Conservation (phyloP, 53 echinoderm and acorn worm species). For the Patiria pectinifera region DNA sequence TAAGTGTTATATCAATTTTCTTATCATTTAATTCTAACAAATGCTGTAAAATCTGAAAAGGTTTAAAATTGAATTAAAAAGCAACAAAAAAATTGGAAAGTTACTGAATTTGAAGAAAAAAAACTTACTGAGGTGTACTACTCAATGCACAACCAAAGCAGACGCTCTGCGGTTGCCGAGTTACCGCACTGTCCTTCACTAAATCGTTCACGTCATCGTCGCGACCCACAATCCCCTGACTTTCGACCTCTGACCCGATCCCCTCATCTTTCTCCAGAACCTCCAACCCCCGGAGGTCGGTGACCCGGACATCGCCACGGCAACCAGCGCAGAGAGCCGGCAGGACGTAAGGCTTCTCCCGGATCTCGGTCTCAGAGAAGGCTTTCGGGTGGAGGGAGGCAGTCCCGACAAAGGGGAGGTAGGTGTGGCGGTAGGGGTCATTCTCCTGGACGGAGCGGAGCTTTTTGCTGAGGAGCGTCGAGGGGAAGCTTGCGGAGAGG, state of each 20-base stretch:
- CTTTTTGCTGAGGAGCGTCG: constrained; percentile 62
- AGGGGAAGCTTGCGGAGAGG: constrained; percentile 71
- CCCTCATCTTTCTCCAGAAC: constrained; percentile 30
- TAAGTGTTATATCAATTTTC: too few relatives aligned
- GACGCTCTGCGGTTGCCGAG: constrained; percentile 4
- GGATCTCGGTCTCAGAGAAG: constrained; percentile 71
- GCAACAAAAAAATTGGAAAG: not conserved
- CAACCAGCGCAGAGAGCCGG: constrained; percentile 90
- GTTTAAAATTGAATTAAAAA: too few relatives aligned
- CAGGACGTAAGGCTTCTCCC: constrained; percentile 57
- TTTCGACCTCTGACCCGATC: constrained; percentile 31
- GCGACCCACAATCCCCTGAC: constrained; percentile 23
- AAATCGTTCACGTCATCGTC: constrained; percentile 1
- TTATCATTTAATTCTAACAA: too few relatives aligned
- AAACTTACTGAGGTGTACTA: constrained; percentile 83
- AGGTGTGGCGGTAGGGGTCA: constrained; percentile 28
- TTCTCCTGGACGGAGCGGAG: not conserved
- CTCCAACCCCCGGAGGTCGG: constrained; percentile 29
- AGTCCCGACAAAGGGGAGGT: constrained; percentile 81
- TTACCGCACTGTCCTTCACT: constrained; percentile 37
- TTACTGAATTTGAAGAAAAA: not conserved
- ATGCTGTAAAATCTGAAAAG: too few relatives aligned
- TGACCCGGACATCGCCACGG: constrained; percentile 6
- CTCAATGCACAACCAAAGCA: constrained; percentile 83
- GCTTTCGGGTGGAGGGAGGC: constrained; percentile 87